A percentile compares a stretch with the other conserved stretches of the same genome.
Conservation (phyloP, 2,888 invertebrate genomes). For the Pterostichus madidus region DNA sequence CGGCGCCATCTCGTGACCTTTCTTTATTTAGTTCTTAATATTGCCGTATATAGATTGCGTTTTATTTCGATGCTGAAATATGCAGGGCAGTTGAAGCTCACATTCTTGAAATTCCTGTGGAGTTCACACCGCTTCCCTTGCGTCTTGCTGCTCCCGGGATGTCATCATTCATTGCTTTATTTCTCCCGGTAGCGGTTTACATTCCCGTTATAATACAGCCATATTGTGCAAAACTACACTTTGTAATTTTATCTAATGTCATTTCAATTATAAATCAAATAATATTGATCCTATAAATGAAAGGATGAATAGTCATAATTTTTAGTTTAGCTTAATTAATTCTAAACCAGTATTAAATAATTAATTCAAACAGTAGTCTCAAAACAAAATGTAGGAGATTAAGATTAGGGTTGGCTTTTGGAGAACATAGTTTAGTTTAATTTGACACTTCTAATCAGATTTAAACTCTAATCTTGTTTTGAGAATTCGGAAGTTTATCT, state of each 20-base stretch:
- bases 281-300: too few relatives aligned
- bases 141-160: conserved; percentile 6
- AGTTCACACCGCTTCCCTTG: conserved; percentile 29
- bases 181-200: background rate
- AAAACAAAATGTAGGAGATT: too few relatives aligned
- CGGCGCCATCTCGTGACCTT: conserved; percentile 49
- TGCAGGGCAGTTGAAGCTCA: conserved; percentile 62
- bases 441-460: too few relatives aligned
- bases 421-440: too few relatives aligned
- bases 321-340: too few relatives aligned
- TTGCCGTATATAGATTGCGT: conserved; percentile 66
- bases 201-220: background rate
- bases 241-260: conserved; percentile 2
- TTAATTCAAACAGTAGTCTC: too few relatives aligned
- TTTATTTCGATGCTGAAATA: conserved; percentile 63
- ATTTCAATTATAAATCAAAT: too few relatives aligned
- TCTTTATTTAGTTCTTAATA: conserved; percentile 64
- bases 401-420: too few relatives aligned
- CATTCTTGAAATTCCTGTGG: conserved; percentile 59
- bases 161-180: conserved; percentile 41
- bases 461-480: too few relatives aligned
- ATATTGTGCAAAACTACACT: background rate
- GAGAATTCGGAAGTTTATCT: too few relatives aligned
- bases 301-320: too few relatives aligned
- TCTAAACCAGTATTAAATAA: too few relatives aligned